Percentiles rank a stretch among this genome's conserved stretches.
These are phyloP conservation scores for Shinisaurus crocodilurus DNA, from an alignment of 2,113 vertebrate species.

Conservation along the genomic window DNA sequence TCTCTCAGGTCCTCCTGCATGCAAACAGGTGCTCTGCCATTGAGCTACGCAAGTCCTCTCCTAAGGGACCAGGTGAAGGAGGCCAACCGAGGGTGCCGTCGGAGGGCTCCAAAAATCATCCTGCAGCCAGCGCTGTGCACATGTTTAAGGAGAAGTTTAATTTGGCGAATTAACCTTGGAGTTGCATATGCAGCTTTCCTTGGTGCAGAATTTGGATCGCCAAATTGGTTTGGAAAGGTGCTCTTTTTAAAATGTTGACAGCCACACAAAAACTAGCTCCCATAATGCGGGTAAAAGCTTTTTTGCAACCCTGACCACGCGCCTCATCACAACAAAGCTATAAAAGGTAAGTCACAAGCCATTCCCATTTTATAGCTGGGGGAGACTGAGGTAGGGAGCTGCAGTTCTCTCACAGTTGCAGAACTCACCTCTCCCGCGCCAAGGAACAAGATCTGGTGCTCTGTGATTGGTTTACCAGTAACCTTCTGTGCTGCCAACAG, in stretches of 20 bases:
- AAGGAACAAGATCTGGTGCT: slow-evolving; percentile 93
- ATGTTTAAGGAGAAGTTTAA: neutral
- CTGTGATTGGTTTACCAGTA: slow-evolving; percentile 85
- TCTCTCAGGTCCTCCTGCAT: too few species aligned
- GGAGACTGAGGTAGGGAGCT: neutral
- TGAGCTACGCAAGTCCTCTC: too few species aligned
- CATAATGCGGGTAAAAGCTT: neutral
- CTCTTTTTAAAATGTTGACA: neutral
- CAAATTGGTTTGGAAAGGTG: too few species aligned
- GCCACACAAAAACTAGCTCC: neutral
- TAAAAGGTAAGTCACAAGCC: neutral
- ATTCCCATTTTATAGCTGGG: neutral
- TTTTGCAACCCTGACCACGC: neutral
- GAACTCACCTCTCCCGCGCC: slow-evolving; percentile 93
- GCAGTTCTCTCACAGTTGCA: neutral
- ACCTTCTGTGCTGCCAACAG: slow-evolving; percentile 90
- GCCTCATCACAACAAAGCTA: neutral
- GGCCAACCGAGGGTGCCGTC: too few species aligned
- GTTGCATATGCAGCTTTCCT: neutral
- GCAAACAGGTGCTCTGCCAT: too few species aligned
- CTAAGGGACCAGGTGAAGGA: too few species aligned
- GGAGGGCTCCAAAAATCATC: too few species aligned
- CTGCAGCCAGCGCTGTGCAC: neutral
- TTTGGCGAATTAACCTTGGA: neutral
- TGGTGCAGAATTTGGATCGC: neutral